Conservation (phyloP, 2,888 invertebrate genomes). For the Leucoptera coffeella region DNA sequence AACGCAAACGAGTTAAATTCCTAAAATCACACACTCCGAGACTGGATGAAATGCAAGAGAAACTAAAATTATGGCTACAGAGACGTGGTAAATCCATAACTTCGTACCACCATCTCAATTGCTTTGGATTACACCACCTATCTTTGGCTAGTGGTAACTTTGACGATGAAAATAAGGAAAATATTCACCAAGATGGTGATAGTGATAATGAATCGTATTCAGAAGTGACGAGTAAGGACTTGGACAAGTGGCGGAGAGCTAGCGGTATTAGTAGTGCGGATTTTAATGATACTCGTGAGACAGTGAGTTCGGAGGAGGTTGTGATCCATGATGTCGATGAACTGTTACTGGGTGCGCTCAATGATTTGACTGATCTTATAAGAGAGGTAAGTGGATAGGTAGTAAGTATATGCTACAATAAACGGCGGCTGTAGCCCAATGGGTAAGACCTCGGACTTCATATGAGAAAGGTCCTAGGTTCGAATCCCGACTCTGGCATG, state of each 20-base stretch:
- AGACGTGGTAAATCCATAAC: conserved; percentile 40
- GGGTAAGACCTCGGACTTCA: too few species aligned
- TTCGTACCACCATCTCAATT: conserved; percentile 46
- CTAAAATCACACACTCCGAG: conserved; percentile 35
- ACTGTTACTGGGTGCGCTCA: conserved; percentile 36
- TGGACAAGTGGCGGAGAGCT: conserved; percentile 20
- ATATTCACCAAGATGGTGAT: conserved; percentile 22
- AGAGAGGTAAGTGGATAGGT: conserved; percentile 45
- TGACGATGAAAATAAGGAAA: conserved; percentile 48
- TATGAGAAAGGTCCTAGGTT: too few species aligned
- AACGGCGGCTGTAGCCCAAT: too few species aligned
- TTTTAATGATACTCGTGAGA: conserved; percentile 19
- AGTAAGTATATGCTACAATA: too few species aligned
- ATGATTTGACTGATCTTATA: conserved; percentile 43
- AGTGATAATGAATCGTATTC: conserved; percentile 7
- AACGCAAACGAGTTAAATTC: conserved; percentile 32
- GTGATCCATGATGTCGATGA: conserved; percentile 15
- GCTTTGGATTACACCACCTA: conserved; percentile 36
- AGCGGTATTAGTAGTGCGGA: conserved; percentile 17
- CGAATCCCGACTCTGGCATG: too few species aligned
- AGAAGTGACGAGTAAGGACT: too few species aligned
- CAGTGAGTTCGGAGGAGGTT: conserved; percentile 14
- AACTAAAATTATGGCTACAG: conserved; percentile 44
- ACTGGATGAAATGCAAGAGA: conserved; percentile 26
- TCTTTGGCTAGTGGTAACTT: conserved; percentile 10